These are phyloP conservation scores for Morus bassanus DNA, from an alignment of 2,797 vertebrate genomes.

Conservation along the genomic window DNA sequence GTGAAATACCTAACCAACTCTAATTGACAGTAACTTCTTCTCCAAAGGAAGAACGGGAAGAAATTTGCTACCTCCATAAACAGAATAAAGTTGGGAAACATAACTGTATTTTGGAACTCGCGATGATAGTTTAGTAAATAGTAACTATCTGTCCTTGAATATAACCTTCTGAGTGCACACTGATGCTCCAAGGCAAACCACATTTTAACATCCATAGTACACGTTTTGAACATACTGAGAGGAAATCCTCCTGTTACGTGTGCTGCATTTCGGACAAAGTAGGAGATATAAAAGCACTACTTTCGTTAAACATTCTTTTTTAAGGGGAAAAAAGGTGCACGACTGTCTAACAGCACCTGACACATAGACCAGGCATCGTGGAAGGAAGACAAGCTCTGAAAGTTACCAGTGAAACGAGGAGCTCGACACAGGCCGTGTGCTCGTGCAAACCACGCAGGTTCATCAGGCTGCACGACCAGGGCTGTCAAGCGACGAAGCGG, in stretches of 20 bases:
- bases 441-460: neutral
- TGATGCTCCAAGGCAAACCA: neutral
- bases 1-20: neutral
- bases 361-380: accelerated
- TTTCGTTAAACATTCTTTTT: neutral
- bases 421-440: neutral
- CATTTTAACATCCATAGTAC: neutral
- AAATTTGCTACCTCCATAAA: neutral
- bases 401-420: neutral
- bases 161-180: neutral
- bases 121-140: neutral
- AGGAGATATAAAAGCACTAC: neutral
- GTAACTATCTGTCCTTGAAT: neutral
- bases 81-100: neutral
- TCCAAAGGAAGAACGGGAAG: neutral
- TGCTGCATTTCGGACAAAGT: neutral
- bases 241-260: neutral
- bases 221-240: neutral
- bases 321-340: accelerated
- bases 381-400: neutral
- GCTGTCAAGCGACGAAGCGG: neutral
- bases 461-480: neutral
- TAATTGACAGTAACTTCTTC: neutral
- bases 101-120: neutral
- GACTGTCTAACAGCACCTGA: neutral